Conservation (phyloP, 2,888 invertebrate species). For the Torymus auratus region DNA sequence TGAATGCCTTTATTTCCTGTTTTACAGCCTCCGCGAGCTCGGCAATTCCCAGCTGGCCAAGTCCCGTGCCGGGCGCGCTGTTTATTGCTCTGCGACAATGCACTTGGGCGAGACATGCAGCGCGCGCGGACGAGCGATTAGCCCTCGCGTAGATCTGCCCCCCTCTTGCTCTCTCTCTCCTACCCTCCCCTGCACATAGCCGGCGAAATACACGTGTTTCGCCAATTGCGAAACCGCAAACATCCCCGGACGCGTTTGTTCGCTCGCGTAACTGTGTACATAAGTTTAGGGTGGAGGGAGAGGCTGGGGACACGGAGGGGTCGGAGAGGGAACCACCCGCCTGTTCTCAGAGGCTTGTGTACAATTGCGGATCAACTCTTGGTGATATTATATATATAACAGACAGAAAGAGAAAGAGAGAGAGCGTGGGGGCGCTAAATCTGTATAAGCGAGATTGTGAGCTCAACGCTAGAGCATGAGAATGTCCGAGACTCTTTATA, state of each 20-base stretch:
- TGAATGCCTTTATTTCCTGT: conserved; percentile 64
- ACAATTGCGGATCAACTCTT: not conserved
- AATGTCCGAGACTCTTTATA: too few species aligned
- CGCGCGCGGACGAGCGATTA: conserved; percentile 62
- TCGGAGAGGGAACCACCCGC: not conserved
- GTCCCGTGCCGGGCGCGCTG: conserved; percentile 45
- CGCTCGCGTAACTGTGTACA: not conserved
- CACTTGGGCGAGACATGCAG: conserved; percentile 56
- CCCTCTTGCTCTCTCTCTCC: not conserved
- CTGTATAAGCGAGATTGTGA: too few species aligned
- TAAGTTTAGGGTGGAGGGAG: too few species aligned
- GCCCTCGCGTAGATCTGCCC: conserved; percentile 23
- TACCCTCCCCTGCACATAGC: conserved; percentile 5
- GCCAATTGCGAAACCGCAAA: conserved; percentile 61
- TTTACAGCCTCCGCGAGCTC: conserved; percentile 46
- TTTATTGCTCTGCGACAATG: conserved; percentile 40
- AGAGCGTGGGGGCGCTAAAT: too few species aligned
- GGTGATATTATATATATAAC: too few species aligned
- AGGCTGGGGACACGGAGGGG: too few species aligned
- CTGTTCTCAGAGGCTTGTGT: not conserved
- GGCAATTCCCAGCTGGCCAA: conserved; percentile 56
- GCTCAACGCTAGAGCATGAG: too few species aligned
- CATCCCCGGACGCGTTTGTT: conserved; percentile 37
- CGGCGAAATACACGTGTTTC: conserved; percentile 61
- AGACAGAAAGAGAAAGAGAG: too few species aligned